Evolutionary conservation across 2,113 vertebrate genomes (phyloP), one percentile per base, ranked within the genome.

Genomic region (Apaloderma vittatum): DNA sequence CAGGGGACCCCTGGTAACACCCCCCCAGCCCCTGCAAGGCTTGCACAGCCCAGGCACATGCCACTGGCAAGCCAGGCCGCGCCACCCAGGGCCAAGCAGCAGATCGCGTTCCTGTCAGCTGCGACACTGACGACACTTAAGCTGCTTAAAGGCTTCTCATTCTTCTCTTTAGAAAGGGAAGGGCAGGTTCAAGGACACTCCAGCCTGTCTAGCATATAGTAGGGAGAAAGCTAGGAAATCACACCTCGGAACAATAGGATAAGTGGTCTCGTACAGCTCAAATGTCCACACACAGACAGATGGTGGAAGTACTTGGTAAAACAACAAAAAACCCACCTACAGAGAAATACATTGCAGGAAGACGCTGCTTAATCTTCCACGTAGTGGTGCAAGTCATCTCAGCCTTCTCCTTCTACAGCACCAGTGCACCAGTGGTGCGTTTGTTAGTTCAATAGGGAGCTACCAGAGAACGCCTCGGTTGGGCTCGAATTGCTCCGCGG

Each of bases 41-140:
- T 92, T 3, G 18, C 45, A n/a, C 45, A 67, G 37, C 79, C 70
- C 0, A 18, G 84, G 84, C 65, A 54, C 96, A 94, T 82, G 96
- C 86, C 36, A 67, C 57, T 74, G 14, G 95, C 96, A 91, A 90
- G 88, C 58, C 59, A 19, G 89, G 95, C 95, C 88, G 85, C 87
- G 62, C 88, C 65, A 30, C 40, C 37, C 80, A 3, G 88, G 95
- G 97, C 95, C 96, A 97, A 96, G 95, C 57, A 14, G 77, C 95
- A 97, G 97, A 98, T 99, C 98, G 55, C 62, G 97, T 98, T 98
- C 97, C 98, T 98, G 98, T 97, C 98, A 98, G 98, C 98, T 98
- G 98, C 75, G 3, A 76, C 79, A 58, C 16, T 36, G 95, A 88
- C n/a, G n/a, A 95, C 95, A 98, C 97, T 98, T 98, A 96, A 98